A percentile compares a stretch with the other conserved stretches of the same genome.
Conservation (phyloP, 2,888 invertebrate species). For the Liopterus haemorrhoidalis region DNA sequence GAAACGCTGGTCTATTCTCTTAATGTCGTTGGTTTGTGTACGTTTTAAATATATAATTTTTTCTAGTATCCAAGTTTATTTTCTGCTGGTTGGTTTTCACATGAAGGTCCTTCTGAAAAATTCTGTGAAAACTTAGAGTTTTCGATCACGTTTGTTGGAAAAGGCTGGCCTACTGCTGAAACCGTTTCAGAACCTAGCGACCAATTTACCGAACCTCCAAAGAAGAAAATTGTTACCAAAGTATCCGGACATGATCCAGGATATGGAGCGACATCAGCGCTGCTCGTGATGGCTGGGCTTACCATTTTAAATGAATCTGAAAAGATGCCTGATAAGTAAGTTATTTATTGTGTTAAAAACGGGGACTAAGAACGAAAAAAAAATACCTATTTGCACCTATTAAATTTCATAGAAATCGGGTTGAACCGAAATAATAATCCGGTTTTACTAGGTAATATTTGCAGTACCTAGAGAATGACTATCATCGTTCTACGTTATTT, state of each 20-base stretch:
- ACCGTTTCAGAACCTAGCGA: constrained; percentile 53
- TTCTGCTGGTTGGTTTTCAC: constrained; percentile 62
- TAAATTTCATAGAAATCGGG: too few species aligned
- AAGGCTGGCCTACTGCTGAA: constrained; percentile 67
- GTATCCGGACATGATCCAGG: constrained; percentile 68
- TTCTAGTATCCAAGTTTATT: constrained; percentile 49
- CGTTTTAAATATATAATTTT: constrained; percentile 9
- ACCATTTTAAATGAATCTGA: constrained; percentile 68
- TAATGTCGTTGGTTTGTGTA: constrained; percentile 5
- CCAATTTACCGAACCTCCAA: constrained; percentile 53
- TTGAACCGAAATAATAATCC: too few species aligned
- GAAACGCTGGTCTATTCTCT: not conserved
- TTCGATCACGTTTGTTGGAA: constrained; percentile 63
- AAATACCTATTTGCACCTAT: too few species aligned
- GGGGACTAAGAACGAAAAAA: constrained; percentile 7
- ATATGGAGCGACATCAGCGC: constrained; percentile 75
- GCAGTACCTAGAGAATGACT: too few species aligned
- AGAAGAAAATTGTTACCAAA: constrained; percentile 59
- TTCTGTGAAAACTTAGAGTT: constrained; percentile 58
- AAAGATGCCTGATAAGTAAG: constrained; percentile 69
- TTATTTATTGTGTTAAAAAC: constrained; percentile 24
- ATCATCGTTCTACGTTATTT: too few species aligned
- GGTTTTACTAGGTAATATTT: too few species aligned
- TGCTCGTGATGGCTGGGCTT: constrained; percentile 66
- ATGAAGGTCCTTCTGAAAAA: constrained; percentile 59